Conservation (phyloP, 1,140 invertebrate genomes). For the Galleria mellonella region DNA sequence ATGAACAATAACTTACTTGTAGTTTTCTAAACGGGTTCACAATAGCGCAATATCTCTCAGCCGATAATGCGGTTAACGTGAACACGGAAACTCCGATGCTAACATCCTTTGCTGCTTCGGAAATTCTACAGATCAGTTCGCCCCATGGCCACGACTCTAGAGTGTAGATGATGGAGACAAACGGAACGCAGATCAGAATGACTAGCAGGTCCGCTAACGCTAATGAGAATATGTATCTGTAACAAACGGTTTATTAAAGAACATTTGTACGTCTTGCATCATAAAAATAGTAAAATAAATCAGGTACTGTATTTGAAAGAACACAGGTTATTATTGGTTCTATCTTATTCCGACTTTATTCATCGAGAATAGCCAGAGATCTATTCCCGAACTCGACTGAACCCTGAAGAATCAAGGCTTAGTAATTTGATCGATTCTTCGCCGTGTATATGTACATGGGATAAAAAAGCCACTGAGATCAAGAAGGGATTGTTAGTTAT, state of each 20-base stretch:
- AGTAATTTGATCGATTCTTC: too few species aligned
- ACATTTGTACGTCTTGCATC: too few species aligned
- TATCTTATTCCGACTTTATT: too few species aligned
- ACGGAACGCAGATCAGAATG: conserved; percentile 92
- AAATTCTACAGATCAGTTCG: conserved; percentile 86
- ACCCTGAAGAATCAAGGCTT: too few species aligned
- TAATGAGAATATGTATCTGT: conserved; percentile 82
- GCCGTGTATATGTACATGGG: too few species aligned
- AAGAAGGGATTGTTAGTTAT: too few species aligned
- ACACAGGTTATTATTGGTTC: too few species aligned
- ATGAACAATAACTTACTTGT: conserved; percentile 38
- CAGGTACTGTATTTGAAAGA: too few species aligned
- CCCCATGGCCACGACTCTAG: conserved; percentile 93
- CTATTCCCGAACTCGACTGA: too few species aligned
- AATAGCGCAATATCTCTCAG: conserved; percentile 93
- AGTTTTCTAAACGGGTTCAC: conserved; percentile 88
- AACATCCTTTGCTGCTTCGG: conserved; percentile 91
- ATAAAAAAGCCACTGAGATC: too few species aligned
- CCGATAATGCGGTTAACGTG: conserved; percentile 91
- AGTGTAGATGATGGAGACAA: conserved; percentile 90
- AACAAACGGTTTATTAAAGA: not conserved
- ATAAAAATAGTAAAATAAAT: too few species aligned
- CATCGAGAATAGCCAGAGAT: too few species aligned
- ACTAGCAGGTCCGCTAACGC: conserved; percentile 86
- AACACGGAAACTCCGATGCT: conserved; percentile 97